Conservation (phyloP, 92 coral and sea anemone species). For the Palythoa caribaeorum region DNA sequence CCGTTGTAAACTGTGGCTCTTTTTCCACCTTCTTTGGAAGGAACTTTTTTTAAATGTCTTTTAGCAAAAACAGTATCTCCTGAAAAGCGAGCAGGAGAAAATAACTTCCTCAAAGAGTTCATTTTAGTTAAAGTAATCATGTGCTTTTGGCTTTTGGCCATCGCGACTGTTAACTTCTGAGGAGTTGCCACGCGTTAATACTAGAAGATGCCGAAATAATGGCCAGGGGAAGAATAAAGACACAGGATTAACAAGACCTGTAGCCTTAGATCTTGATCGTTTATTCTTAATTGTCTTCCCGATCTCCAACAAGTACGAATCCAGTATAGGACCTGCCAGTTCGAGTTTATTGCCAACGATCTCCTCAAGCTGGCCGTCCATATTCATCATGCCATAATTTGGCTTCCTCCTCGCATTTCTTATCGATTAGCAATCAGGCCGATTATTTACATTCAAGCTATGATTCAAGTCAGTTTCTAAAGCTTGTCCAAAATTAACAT, state of each 20-base stretch:
- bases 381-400: conserved; percentile 68
- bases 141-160: conserved; percentile 48
- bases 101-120: conserved; percentile 63
- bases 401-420: conserved; percentile 59
- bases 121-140: conserved; percentile 56
- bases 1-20: conserved; percentile 58
- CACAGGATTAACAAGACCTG: conserved; percentile 71
- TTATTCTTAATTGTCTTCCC: conserved; percentile 64
- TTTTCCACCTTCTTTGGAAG: conserved; percentile 62
- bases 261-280: conserved; percentile 64
- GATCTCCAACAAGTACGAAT: conserved; percentile 67
- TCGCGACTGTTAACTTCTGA: conserved; percentile 48
- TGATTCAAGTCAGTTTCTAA: too few relatives aligned
- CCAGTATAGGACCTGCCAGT: conserved; percentile 75
- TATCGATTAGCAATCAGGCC: conserved; percentile 8
- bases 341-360: conserved; percentile 76
- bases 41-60: conserved; percentile 69
- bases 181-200: conserved; percentile 40
- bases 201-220: conserved; percentile 61
- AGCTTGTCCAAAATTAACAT: too few relatives aligned
- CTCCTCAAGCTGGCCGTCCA: conserved; percentile 70
- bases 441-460: too few relatives aligned
- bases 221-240: conserved; percentile 70
- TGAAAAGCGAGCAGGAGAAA: conserved; percentile 66
- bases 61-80: conserved; percentile 61